Evolutionary conservation across 1,140 invertebrate genomes (phyloP).

Genomic region (Calephelis nemesis): DNA sequence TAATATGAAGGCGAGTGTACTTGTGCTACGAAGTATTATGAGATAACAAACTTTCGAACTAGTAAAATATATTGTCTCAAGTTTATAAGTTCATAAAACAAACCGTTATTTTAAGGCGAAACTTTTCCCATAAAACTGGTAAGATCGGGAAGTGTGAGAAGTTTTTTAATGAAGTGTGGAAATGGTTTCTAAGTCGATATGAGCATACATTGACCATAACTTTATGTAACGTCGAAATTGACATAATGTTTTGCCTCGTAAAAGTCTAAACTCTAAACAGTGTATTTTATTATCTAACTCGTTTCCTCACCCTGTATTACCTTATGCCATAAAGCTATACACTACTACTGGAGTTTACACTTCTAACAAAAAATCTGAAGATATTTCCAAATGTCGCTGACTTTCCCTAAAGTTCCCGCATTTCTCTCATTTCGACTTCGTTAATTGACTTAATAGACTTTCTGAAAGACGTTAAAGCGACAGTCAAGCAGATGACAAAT

Average conservation of each 20-base stretch:
- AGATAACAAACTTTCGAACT: constrained; percentile 15
- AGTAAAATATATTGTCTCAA: constrained; percentile 13
- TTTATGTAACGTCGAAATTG: not conserved
- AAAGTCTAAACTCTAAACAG: too few species aligned
- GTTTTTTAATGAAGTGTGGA: constrained; percentile 15
- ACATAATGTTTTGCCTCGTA: not conserved
- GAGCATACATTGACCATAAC: not conserved
- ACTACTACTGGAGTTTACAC: too few species aligned
- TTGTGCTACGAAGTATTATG: not conserved
- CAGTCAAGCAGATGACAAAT: too few species aligned
- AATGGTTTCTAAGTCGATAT: not conserved
- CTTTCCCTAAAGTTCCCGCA: too few species aligned
- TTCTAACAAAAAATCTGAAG: too few species aligned
- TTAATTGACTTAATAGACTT: too few species aligned
- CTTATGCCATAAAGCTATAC: too few species aligned
- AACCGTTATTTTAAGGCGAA: constrained; percentile 7
- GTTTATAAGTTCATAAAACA: constrained; percentile 17
- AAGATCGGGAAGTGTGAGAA: constrained; percentile 11
- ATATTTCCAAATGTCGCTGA: too few species aligned
- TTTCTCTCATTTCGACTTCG: too few species aligned
- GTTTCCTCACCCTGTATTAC: too few species aligned
- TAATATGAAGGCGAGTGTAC: not conserved
- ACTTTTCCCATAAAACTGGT: constrained; percentile 13
- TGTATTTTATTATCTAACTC: too few species aligned
- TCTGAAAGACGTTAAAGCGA: too few species aligned